These are phyloP conservation scores for Cephalopholis sonnerati DNA, from an alignment of 2,113 vertebrate genomes.

Conservation along the genomic window DNA sequence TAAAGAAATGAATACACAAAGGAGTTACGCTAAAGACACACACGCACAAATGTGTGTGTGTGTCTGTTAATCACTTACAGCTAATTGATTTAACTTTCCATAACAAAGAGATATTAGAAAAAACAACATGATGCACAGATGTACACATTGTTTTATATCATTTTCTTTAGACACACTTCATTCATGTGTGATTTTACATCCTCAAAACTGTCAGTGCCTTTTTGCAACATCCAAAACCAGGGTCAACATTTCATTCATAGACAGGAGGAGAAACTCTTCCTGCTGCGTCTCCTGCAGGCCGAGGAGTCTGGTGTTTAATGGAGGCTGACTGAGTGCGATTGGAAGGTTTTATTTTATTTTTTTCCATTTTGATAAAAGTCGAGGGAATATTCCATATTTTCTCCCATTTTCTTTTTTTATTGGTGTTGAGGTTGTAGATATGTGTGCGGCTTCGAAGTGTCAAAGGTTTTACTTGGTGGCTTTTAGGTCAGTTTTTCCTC, in stretches of 20 bases:
- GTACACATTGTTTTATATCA: neutral
- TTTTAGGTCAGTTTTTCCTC: neutral
- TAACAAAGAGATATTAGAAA: neutral
- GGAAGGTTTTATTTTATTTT: neutral
- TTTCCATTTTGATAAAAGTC: conserved; percentile 10
- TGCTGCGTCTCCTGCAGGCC: neutral
- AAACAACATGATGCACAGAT: neutral
- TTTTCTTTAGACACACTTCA: too few species aligned
- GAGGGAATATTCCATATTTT: neutral
- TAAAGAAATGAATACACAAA: conserved; percentile 7
- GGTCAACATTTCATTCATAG: conserved; percentile 6
- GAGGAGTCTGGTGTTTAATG: neutral
- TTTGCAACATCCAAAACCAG: neutral
- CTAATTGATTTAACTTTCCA: neutral
- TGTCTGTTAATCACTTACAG: conserved; percentile 13
- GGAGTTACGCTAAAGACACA: conserved; percentile 4
- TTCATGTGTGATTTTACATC: neutral
- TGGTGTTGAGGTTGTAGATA: neutral
- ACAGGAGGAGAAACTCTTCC: neutral
- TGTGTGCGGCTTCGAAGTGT: neutral
- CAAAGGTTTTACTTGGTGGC: conserved; percentile 7
- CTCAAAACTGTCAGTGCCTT: neutral
- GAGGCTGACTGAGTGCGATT: neutral
- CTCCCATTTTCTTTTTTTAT: neutral
- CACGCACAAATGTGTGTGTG: neutral